A percentile compares a stretch with the other conserved stretches of the same genome.
phyloP scores from a whole-genome alignment of 2,888 invertebrate genomes.

The Sinopyrophorus schimmeli region DNA sequence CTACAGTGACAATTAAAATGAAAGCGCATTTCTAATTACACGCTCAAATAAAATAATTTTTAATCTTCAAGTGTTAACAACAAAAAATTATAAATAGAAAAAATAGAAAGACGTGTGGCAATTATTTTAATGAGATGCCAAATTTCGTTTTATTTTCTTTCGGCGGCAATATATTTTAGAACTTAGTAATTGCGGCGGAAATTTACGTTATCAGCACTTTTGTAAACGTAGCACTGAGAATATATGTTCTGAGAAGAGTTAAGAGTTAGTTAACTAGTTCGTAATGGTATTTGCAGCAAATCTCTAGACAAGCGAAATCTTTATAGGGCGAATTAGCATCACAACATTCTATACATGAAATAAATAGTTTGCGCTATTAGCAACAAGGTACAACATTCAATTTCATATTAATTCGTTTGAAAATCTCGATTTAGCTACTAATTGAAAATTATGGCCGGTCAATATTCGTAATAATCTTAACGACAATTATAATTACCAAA shows the following conservation, averaged over 20 bases:
- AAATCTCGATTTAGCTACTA: not conserved
- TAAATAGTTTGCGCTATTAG: constrained; percentile 12
- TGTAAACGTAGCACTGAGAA: constrained; percentile 18
- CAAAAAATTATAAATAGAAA: too few relatives aligned
- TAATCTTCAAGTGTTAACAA: too few relatives aligned
- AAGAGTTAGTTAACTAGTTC: constrained; percentile 34
- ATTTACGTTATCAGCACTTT: constrained; percentile 17
- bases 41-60: too few relatives aligned
- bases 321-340: constrained; percentile 31
- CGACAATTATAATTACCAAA: constrained; percentile 21
- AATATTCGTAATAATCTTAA: constrained; percentile 6
- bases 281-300: constrained; percentile 31
- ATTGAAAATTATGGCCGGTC: not conserved
- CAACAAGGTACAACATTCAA: constrained; percentile 1
- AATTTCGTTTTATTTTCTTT: too few relatives aligned
- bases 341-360: constrained; percentile 9
- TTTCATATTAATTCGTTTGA: not conserved
- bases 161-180: too few relatives aligned
- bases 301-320: constrained; percentile 34
- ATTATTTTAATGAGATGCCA: too few relatives aligned
- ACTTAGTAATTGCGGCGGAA: too few relatives aligned
- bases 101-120: too few relatives aligned
- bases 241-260: constrained; percentile 20
- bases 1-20: too few relatives aligned
- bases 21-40: too few relatives aligned